Evolutionary conservation across 1,140 invertebrate species (phyloP), one percentile per base, ranked within the genome.

Genomic region (Cephus cinctus): DNA sequence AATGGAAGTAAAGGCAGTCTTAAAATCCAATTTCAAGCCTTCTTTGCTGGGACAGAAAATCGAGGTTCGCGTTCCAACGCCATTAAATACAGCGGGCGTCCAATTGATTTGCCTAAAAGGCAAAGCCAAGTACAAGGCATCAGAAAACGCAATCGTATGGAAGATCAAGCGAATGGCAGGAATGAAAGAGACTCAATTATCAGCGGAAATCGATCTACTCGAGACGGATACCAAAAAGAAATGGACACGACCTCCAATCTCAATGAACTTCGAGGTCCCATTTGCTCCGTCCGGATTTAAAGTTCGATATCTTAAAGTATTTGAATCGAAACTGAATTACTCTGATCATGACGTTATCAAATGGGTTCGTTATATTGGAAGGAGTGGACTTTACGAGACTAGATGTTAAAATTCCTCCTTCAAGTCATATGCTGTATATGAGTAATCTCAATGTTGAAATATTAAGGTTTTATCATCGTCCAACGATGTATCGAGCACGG

Each of bases 151-250:
- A 19, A 99, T 99, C 65, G 96, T 99, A 20, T 99, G 98, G 98
- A 99, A 99, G 86, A 99, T 99, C 49, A 99, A 99, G 73, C 84
- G 97, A 35, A 99, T 99, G 96, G 96, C 95, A 4, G 98, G 98
- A 9, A 98, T 99, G 96, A 99, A 99, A 71, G 98, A 99, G 70
- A 98, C 96, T 1, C 98, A 99, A 71, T 79, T 99, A 9, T 99
- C 96, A 15, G 98, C 98, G 0, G 98, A 99, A 79, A 99, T 99
- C 47, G 98, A 99, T 74, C 79, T 99, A n/a, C 78, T 99, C 21
- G 95, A 97, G 75, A 99, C 98, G 3, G 95, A 97, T 65, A 94
- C 92, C 1, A 99, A 99, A 78, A 99, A 99, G 78, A 99, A 99
- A 77, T 99, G 98, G 98, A 99, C 97, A 5, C 82, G 98, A 43